Evolutionary conservation across 1,140 invertebrate species (phyloP), one percentile per base, ranked within the genome.

Genomic region (Meteorus sp.): DNA sequence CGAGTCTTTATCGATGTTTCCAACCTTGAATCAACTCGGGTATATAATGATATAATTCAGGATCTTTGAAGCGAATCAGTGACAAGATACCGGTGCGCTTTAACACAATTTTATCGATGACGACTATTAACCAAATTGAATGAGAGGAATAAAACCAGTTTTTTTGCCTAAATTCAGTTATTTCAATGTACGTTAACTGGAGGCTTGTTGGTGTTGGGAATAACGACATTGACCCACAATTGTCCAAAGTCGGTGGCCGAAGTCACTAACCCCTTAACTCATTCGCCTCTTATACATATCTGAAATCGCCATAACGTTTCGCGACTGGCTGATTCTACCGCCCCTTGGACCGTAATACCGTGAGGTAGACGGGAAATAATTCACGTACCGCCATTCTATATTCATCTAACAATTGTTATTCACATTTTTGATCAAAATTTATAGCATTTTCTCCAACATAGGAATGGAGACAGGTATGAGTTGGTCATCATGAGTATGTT

Each of bases 181-280:
- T 51, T 37, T 44, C 20, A 20, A n/a, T n/a, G n/a, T n/a, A n/a
- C n/a, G n/a, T n/a, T n/a, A n/a, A n/a, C n/a, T n/a, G n/a, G n/a
- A n/a, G n/a, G n/a, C n/a, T n/a, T n/a, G n/a, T n/a, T n/a, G n/a
- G n/a, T n/a, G n/a, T 29, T 43, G 25, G 13, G 59, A 69, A 70
- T 67, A 61, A 63, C 66, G 67, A 65, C 70, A 74, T 71, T 75
- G 72, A 74, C 69, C 70, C 50, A 75, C 65, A 73, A 74, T 74
- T 67, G n/a, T n/a, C 59, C 56, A 63, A 50, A 60, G 59, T 54
- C 63, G 65, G 51, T 19, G 7, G 48, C 45, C 51, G 65, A 71
- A 69, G 71, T 75, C 74, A 76, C 66, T 73, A 76, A 76, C 73
- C 74, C 72, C 66, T 73, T 76, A 77, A 77, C 65, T 72, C 69